Base-by-base conservation (phyloP, 1,140 invertebrate genomes). In the Littorina saxatilis region DNA sequence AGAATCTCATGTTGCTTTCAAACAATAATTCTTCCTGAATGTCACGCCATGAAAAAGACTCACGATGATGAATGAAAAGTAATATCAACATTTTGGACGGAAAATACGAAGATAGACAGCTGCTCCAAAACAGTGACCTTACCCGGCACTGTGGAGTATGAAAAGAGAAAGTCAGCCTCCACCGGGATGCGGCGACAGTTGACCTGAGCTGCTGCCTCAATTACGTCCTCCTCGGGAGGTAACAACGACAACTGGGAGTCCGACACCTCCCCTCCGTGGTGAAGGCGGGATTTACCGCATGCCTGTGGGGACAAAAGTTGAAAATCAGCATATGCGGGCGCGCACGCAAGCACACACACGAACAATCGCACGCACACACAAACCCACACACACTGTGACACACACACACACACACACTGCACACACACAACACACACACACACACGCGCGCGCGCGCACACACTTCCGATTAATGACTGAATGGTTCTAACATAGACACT, bases 61-160 rank as follows among this genome's bases (percentile, higher is more conserved):
- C n/a, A n/a, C n/a, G n/a, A n/a, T n/a, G n/a, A n/a, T n/a, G n/a
- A n/a, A n/a, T n/a, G n/a, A n/a, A n/a, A n/a, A n/a, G n/a, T n/a
- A n/a, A n/a, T n/a, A n/a, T n/a, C n/a, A n/a, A n/a, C n/a, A n/a
- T n/a, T n/a, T n/a, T n/a, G n/a, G n/a, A n/a, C n/a, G n/a, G n/a
- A n/a, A n/a, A n/a, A n/a, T n/a, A n/a, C n/a, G n/a, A n/a, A n/a
- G n/a, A n/a, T n/a, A n/a, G n/a, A n/a, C n/a, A n/a, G n/a, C n/a
- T n/a, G n/a, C n/a, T n/a, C n/a, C n/a, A 47, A 5, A 47, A 47
- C 43, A 9, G 17, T 61, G 23, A 9, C 4, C 20, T 88, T 92
- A 95, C 97, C 97, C 90, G 97, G 96, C 76, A 99, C 96, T n/a
- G 97, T 99, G 9, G 97, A 98, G 91, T 97, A 99, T 20, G 96